These are phyloP conservation scores for Epinephelus moara DNA, from an alignment of 2,113 vertebrate genomes.

Conservation along the genomic window DNA sequence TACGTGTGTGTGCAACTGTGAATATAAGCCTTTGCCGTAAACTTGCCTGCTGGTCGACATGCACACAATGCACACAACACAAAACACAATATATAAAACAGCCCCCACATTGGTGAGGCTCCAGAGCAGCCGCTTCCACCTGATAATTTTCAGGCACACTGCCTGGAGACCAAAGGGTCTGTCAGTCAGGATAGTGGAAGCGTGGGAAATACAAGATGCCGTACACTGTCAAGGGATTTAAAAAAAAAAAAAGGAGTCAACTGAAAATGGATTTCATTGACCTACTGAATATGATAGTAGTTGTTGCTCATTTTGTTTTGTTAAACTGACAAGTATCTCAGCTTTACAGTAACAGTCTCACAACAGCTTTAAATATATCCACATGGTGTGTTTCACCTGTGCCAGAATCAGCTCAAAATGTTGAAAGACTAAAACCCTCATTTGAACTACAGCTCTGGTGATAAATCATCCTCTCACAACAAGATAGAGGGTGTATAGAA, in stretches of 20 bases:
- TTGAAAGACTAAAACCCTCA: neutral
- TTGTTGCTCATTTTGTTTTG: neutral
- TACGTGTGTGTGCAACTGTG: neutral
- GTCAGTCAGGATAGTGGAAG: neutral
- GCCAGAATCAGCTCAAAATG: neutral
- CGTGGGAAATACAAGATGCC: slow-evolving; percentile 6
- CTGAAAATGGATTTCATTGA: neutral
- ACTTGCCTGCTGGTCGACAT: neutral
- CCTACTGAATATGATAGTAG: neutral
- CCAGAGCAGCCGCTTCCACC: neutral
- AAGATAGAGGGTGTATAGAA: slow-evolving; percentile 7
- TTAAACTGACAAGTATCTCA: neutral
- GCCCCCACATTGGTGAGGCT: neutral
- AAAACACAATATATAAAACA: slow-evolving; percentile 18
- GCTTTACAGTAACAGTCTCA: neutral
- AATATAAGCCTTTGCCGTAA: slow-evolving; percentile 2
- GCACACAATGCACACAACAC: neutral
- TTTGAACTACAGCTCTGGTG: neutral
- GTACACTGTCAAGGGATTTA: neutral
- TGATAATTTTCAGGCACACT: slow-evolving; percentile 5
- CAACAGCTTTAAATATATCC: neutral
- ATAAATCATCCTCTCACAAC: slow-evolving; percentile 10
- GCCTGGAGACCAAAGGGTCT: neutral
- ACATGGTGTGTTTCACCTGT: neutral
- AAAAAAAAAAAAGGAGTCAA: neutral